Percentiles rank a stretch among this genome's conserved stretches.
phyloP scores from a whole-genome alignment of 2,888 invertebrate genomes.

The Plagodis pulveraria region DNA sequence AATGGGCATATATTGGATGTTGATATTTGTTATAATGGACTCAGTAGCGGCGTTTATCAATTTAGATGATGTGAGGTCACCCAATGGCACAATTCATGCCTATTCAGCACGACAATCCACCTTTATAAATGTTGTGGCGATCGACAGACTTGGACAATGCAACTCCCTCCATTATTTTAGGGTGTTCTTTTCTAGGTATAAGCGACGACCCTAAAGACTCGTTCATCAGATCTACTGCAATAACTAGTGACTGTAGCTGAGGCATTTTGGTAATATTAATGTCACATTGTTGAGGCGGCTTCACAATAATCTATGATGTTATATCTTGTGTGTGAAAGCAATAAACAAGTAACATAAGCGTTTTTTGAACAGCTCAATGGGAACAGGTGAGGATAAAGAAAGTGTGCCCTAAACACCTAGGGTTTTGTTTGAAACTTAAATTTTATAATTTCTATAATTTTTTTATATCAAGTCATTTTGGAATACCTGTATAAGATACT shows the following conservation, averaged over 20 bases:
- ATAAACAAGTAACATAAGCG: constrained; percentile 78
- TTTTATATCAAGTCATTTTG: constrained; percentile 33
- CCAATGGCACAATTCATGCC: constrained; percentile 60
- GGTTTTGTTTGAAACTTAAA: constrained; percentile 53
- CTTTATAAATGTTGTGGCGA: constrained; percentile 51
- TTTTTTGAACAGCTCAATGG: constrained; percentile 83
- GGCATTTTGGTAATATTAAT: constrained; percentile 77
- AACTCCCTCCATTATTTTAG: constrained; percentile 74
- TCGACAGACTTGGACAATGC: constrained; percentile 52
- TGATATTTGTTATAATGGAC: constrained; percentile 74
- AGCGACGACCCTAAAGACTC: constrained; percentile 67
- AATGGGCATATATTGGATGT: constrained; percentile 77
- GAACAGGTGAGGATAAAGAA: constrained; percentile 83
- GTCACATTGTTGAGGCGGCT: constrained; percentile 78
- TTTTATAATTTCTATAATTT: constrained; percentile 43
- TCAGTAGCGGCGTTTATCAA: constrained; percentile 65
- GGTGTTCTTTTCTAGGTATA: constrained; percentile 84
- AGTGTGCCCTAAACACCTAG: constrained; percentile 63
- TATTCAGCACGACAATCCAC: constrained; percentile 46
- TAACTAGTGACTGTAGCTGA: constrained; percentile 75
- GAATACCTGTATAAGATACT: constrained; percentile 56
- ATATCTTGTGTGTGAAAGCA: constrained; percentile 79
- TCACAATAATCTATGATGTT: constrained; percentile 78
- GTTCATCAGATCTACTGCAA: constrained; percentile 64
- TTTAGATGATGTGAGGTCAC: constrained; percentile 73